Base-by-base conservation (phyloP, 1,140 invertebrate species). In the Drosophila funebris region DNA sequence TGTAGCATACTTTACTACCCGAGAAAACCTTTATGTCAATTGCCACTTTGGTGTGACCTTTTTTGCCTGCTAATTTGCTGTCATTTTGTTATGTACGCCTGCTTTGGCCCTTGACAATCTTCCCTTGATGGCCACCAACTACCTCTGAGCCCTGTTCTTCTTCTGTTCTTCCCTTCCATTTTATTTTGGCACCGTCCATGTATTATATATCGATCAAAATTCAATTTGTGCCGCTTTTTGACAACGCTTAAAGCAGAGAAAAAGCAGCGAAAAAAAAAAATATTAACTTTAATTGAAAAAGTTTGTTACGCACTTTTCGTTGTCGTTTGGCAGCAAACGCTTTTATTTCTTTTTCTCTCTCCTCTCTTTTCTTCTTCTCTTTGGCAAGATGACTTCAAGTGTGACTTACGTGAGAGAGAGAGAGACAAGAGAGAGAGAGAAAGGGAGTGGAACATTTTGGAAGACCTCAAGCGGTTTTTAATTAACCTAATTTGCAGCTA, bases 161-260 rank as follows among this genome's bases (percentile, higher is more conserved):
- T 24, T 6, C 9, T 4, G 33, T 14, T 24, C 11, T 24, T 6
- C 18, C 29, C 3, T 7, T 5, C 18, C 13, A 14, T 20, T 18
- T 3, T 43, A 16, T 11, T 29, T 13, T 41, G 20, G 36, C 48
- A 24, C 24, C 24, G 13, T 62, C 60, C 39, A 76, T 77, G 63
- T 78, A 88, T 85, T 85, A 88, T 88, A 88, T 85, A 85, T 85
- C 83, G 82, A 85, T 85, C 83, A 85, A 85, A 87, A 87, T 88
- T 85, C 83, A 85, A 85, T 85, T 85, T 85, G 82, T 88, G 83
- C 64, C 67, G 82, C 82, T 82, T 82, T 85, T 82, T 78, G 70
- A 75, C 67, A 71, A 56, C 70, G 24, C 62, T 85, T 85, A 77
- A 87, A 64, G 46, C 14, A 33, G n/a, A 60, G 43, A 75, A 63